These are phyloP conservation scores for Sinhomidia bicolor DNA, from an alignment of 2,888 invertebrate genomes.

Conservation along the genomic window DNA sequence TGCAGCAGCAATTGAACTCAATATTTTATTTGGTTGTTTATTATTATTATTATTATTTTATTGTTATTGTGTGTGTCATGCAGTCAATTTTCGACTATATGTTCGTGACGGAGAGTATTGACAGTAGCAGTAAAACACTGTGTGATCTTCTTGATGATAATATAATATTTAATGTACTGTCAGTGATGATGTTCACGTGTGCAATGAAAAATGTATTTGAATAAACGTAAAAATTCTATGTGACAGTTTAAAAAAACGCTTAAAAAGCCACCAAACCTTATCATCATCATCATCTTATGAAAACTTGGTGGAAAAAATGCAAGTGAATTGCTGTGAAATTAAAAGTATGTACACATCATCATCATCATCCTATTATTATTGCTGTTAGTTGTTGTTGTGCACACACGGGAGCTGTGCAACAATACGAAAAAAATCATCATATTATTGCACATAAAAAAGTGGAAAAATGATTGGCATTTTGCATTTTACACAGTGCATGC, in stretches of 20 bases:
- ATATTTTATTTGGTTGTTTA: not conserved
- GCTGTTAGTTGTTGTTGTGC: not conserved
- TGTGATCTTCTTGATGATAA: not conserved
- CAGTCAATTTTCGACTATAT: not conserved
- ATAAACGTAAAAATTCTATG: not conserved
- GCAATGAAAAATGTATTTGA: not conserved
- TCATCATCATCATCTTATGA: not conserved
- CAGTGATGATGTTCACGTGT: not conserved
- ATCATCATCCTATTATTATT: not conserved
- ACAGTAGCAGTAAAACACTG: too few relatives aligned
- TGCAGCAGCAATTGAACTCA: not conserved
- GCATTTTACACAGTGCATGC: not conserved
- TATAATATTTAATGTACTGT: too few relatives aligned
- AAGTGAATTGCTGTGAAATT: not conserved
- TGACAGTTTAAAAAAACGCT: slow-evolving; percentile 3
- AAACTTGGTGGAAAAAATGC: too few relatives aligned
- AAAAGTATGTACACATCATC: not conserved
- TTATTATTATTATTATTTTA: not conserved
- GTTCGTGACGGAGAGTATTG: not conserved
- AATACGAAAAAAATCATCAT: not conserved
- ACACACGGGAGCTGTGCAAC: slow-evolving; percentile 13
- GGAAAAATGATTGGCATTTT: slow-evolving; percentile 18
- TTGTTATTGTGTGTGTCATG: not conserved
- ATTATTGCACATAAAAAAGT: slow-evolving; percentile 1
- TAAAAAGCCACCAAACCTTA: not conserved